phyloP scores from a whole-genome alignment of 2,797 vertebrate genomes.

The Podarcis siculus region DNA sequence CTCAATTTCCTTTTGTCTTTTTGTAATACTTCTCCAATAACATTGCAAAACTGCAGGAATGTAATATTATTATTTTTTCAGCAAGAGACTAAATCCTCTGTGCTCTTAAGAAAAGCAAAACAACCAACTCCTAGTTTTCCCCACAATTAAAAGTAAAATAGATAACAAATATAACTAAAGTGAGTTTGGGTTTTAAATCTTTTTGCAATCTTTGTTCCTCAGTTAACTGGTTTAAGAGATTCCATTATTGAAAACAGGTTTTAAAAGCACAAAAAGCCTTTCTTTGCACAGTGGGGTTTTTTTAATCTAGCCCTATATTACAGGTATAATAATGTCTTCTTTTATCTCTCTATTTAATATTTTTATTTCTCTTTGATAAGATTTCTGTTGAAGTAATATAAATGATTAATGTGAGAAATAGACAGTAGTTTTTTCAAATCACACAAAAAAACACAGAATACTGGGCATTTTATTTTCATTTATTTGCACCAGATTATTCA shows the following conservation, averaged over 20 bases:
- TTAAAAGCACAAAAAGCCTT: slow-evolving; percentile 50
- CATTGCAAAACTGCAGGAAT: neutral
- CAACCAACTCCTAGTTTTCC: slow-evolving; percentile 7
- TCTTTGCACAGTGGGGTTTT: slow-evolving; percentile 47
- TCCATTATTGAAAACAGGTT: slow-evolving; percentile 47
- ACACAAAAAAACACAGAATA: neutral
- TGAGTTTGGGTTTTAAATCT: slow-evolving; percentile 27
- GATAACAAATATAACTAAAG: slow-evolving; percentile 5
- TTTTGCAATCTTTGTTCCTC: slow-evolving; percentile 54
- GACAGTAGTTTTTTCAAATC: neutral
- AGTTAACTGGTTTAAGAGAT: slow-evolving; percentile 58
- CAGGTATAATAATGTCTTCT: slow-evolving; percentile 62
- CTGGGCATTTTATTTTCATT: neutral
- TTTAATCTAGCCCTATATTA: slow-evolving; percentile 65
- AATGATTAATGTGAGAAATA: slow-evolving; percentile 27
- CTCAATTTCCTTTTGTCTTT: neutral
- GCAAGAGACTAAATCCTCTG: neutral
- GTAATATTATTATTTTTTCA: neutral
- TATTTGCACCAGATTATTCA: neutral
- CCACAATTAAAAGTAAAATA: slow-evolving; percentile 33
- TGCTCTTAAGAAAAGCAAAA: neutral
- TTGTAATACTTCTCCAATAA: neutral
- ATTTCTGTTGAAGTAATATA: slow-evolving; percentile 58
- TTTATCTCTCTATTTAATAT: slow-evolving; percentile 71
- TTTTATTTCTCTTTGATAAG: slow-evolving; percentile 71